Conservation (phyloP, 2,113 vertebrate genomes). For the Nycticebus coucang region DNA sequence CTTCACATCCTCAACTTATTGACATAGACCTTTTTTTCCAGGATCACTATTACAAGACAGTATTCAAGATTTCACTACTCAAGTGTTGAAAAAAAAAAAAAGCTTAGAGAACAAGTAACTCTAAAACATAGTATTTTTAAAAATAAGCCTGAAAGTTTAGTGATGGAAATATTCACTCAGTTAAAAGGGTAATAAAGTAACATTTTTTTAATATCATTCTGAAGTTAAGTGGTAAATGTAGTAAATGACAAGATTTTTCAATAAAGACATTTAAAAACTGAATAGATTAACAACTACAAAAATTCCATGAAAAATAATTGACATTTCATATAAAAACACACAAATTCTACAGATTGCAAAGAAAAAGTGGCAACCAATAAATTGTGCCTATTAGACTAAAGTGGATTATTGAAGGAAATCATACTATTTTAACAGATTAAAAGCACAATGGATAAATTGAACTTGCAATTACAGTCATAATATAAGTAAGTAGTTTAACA, state of each 20-base stretch:
- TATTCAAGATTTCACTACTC: constrained; percentile 3
- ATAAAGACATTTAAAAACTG: constrained; percentile 40
- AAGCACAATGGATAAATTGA: constrained; percentile 36
- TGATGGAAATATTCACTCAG: constrained; percentile 19
- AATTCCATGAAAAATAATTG: constrained; percentile 41
- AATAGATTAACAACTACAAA: constrained; percentile 21
- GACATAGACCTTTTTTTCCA: neutral
- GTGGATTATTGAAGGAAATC: neutral
- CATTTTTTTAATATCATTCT: constrained; percentile 49
- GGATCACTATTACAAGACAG: constrained; percentile 11
- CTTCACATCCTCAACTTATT: no score
- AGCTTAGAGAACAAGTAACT: no score
- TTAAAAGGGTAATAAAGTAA: neutral
- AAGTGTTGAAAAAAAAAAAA: neutral
- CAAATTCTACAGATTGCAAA: neutral
- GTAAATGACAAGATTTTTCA: neutral
- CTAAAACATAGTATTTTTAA: neutral
- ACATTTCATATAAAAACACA: constrained; percentile 47
- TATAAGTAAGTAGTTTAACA: neutral
- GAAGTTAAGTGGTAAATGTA: neutral
- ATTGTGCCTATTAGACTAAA: neutral
- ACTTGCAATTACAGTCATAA: constrained; percentile 44
- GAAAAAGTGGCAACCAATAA: neutral
- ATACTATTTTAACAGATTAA: constrained; percentile 11
- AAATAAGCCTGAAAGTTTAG: constrained; percentile 44